Evolutionary conservation across 2,113 vertebrate species (phyloP).

Genomic region (Genyomyrus donnyi): DNA sequence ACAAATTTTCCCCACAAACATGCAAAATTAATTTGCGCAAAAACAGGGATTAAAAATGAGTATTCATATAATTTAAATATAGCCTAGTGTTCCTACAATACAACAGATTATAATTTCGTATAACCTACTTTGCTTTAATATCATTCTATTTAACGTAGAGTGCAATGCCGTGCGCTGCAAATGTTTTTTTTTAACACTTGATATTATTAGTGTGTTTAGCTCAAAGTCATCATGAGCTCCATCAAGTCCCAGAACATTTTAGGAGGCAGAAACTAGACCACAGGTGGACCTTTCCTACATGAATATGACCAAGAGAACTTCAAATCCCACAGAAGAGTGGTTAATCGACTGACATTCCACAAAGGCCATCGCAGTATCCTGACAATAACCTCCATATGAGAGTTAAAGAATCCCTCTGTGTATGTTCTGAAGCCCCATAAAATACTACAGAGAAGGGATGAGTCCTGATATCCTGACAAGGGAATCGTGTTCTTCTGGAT

Average conservation of each 20-base stretch:
- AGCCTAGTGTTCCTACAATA: not conserved
- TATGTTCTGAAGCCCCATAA: not conserved
- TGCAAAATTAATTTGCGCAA: not conserved
- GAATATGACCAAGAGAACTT: not conserved
- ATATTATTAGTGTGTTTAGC: not conserved
- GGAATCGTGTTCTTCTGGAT: not conserved
- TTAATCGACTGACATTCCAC: not conserved
- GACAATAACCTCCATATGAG: not conserved
- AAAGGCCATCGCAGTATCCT: not conserved
- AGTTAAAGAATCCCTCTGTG: not conserved
- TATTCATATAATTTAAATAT: not conserved
- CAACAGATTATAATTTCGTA: not conserved
- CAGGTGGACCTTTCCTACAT: not conserved
- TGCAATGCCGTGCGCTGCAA: not conserved
- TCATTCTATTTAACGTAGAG: not conserved
- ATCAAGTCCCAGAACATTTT: not conserved
- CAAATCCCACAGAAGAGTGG: not conserved
- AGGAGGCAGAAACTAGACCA: not conserved
- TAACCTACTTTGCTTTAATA: not conserved
- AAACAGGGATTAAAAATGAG: not conserved
- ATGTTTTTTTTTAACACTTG: not conserved
- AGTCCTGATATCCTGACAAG: not conserved
- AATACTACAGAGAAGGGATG: not conserved
- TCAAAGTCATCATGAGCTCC: not conserved
- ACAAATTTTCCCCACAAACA: not conserved